phyloP scores from a whole-genome alignment of 2,113 vertebrate genomes.

The Upupa epops region DNA sequence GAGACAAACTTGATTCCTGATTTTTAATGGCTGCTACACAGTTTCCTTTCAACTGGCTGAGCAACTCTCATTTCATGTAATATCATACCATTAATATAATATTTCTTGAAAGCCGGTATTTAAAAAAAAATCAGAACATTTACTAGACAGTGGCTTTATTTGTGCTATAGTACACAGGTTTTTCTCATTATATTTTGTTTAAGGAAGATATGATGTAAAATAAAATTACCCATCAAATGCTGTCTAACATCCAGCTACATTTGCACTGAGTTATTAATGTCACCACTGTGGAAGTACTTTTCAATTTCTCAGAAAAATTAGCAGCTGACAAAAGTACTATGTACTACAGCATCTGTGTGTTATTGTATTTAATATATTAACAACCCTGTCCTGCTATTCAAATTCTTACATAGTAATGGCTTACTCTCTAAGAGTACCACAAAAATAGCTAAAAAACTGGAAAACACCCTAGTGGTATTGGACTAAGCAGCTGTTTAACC shows the following conservation, averaged over 20 bases:
- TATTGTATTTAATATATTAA: neutral
- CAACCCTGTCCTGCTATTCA: neutral
- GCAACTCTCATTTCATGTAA: neutral
- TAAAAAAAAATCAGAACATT: neutral
- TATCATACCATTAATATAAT: neutral
- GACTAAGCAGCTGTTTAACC: neutral
- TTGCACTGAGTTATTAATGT: neutral
- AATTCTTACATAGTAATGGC: neutral
- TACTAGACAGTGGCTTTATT: neutral
- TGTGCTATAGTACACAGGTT: neutral
- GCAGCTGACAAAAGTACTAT: neutral
- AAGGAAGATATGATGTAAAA: neutral
- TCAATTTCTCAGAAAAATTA: neutral
- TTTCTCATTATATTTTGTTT: neutral
- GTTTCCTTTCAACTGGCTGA: neutral
- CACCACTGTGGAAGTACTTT: neutral
- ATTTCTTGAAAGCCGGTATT: neutral
- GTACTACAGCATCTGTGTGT: neutral
- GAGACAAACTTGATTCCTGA: neutral
- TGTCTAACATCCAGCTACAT: neutral
- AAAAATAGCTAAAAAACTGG: neutral
- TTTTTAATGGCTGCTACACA: neutral
- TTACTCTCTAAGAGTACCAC: neutral
- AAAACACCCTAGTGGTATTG: neutral
- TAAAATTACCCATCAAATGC: neutral